Evolutionary conservation across 2,888 invertebrate genomes (phyloP), one percentile per base, ranked within the genome.

Genomic region (Ichneumoninae sp.): DNA sequence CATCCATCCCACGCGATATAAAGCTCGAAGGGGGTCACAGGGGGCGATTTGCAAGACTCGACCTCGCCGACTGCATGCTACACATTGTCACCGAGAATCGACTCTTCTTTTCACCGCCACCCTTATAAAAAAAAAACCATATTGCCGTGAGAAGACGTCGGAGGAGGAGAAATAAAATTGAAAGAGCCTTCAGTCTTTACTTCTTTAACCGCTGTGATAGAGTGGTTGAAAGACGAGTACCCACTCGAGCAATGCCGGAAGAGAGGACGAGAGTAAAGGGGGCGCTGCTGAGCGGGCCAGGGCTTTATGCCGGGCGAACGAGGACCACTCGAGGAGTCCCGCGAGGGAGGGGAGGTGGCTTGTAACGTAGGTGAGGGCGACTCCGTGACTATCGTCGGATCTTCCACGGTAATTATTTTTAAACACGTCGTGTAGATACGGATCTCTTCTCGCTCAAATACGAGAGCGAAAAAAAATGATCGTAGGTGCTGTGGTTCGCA

Each of bases 381-480:
- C 92, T 93, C 91, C 93, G 93, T 93, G 93, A 93, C 93, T 93
- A 93, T 93, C 93, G 91, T 84, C 87, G 90, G 82, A 93, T 93
- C 93, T 93, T 89, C 86, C 88, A 65, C 90, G 90, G 93, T 93
- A 93, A 93, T 93, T 93, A 93, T 93, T 93, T 93, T 93, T 93
- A 93, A 93, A 93, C 93, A 93, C 93, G 93, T 91, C 92, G 92
- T 91, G 91, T 88, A 91, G 93, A 93, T 93, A 93, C 87, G 90
- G 84, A 93, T 93, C 93, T 90, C 74, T 40, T 65, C 57, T 57
- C 30, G 54, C 30, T 44, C 60, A 60, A 60, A 60, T 60, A 33
- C 6, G 62, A n/a, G 62, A 33, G 62, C 30, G 33, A 16, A 33
- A 62, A 13, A 62, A 30, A 62, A 62, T 16, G 6, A 69, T 77